These are phyloP conservation scores for Patella caerulea DNA, from an alignment of 2,888 invertebrate genomes.

Conservation along the genomic window DNA sequence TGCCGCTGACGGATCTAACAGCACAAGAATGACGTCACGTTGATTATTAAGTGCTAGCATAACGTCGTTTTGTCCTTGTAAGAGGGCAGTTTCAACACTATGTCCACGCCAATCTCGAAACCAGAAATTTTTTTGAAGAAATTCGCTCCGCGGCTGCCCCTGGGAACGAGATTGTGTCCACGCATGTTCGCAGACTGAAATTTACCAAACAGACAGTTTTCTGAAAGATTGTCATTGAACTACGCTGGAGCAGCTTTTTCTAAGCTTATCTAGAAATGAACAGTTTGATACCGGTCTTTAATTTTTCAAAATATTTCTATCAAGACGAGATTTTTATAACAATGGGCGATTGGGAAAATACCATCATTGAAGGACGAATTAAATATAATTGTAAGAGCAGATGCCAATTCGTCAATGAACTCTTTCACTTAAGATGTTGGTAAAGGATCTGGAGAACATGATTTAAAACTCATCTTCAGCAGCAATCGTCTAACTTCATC, in stretches of 20 bases:
- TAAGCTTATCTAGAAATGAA: not conserved
- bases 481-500: not conserved
- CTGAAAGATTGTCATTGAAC: not conserved
- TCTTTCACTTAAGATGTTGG: not conserved
- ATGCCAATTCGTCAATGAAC: not conserved
- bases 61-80: not conserved
- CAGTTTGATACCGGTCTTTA: not conserved
- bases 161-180: too few species aligned
- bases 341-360: not conserved
- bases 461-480: not conserved
- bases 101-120: not conserved
- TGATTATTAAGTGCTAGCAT: not conserved
- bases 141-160: too few species aligned
- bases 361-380: not conserved
- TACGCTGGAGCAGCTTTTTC: not conserved
- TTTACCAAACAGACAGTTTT: not conserved
- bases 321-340: not conserved
- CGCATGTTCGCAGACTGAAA: not conserved
- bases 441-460: not conserved
- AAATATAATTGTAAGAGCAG: not conserved
- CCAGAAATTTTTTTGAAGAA: too few species aligned
- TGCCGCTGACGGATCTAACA: too few species aligned
- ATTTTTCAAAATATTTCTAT: not conserved
- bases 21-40: not conserved
- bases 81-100: slow-evolving; percentile 1